Base-by-base conservation (phyloP, 2,888 invertebrate genomes). In the Lydus trimaculatus region DNA sequence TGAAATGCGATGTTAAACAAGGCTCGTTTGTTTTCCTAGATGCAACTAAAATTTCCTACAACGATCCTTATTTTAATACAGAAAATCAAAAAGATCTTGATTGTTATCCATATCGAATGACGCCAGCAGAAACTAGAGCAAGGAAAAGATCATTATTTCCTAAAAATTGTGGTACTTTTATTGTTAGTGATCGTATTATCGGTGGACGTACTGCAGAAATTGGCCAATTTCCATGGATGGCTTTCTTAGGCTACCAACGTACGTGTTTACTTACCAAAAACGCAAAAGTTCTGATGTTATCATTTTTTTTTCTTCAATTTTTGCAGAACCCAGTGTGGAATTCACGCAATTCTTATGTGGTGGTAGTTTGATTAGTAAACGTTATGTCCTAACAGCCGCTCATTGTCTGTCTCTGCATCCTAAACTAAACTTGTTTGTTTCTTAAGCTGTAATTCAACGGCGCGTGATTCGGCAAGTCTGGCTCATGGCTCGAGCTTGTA, bases 161-260 rank as follows among this genome's bases (percentile, higher is more conserved):
- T 2, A 15, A n/a, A 6, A 56, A 56, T 6, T 56, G 56, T 15
- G 56, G 56, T 5, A 15, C 6, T 25, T 15, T 6, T 1, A 7
- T 1, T 1, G 28, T 1, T 15, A 28, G n/a, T 25, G 72, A 78
- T 43, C 84, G 86, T 61, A 86, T 89, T 28, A 75, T 86, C 17
- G 88, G 87, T 0, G 89, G 89, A 0, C 83, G 85, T 59, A 79
- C 80, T 48, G 85, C 87, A 1, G 83, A 82, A 0, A 77, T 87
- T 0, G 88, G 87, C 28, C 88, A 89, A 73, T 90, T 87, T 77
- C 90, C 90, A 0, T 90, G 90, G 90, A 88, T 90, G 85, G 87
- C 85, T 0, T 82, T 87, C 0, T 75, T 87, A 33, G 86, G 86
- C 74, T 87, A 87, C 64, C 76, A 63, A 75, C 75, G 81, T 81